These are phyloP conservation scores for Coboldia fuscipes DNA, from an alignment of 1,140 invertebrate genomes.

Conservation along the genomic window DNA sequence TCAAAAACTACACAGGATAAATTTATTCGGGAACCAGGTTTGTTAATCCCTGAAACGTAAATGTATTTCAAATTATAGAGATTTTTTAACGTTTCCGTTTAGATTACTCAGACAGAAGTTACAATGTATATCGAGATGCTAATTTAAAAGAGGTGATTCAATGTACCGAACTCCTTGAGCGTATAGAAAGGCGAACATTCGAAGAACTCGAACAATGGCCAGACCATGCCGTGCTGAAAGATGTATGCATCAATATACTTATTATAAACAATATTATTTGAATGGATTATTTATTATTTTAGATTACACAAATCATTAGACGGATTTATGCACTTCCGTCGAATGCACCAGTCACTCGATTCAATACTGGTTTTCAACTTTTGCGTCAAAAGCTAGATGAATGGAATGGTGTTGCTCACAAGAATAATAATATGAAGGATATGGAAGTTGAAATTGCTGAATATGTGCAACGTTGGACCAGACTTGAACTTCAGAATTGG, in stretches of 20 bases:
- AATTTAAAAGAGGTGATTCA: constrained; percentile 56
- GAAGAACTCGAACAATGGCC: constrained; percentile 66
- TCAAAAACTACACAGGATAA: too few relatives aligned
- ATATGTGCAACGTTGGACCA: constrained; percentile 77
- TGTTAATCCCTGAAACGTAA: too few relatives aligned
- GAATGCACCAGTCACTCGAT: constrained; percentile 63
- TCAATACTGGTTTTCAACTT: constrained; percentile 76
- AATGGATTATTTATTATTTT: constrained; percentile 5
- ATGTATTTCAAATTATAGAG: constrained; percentile 22
- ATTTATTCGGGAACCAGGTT: too few relatives aligned
- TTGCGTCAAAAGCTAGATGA: constrained; percentile 63
- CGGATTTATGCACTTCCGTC: constrained; percentile 61
- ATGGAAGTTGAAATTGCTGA: constrained; percentile 47
- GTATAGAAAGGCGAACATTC: constrained; percentile 35
- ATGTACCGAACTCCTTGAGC: constrained; percentile 42
- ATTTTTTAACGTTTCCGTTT: too few relatives aligned
- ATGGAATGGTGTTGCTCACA: constrained; percentile 83
- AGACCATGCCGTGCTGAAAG: constrained; percentile 58
- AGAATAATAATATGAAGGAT: constrained; percentile 55
- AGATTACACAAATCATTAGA: constrained; percentile 44
- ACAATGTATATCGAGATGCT: constrained; percentile 78
- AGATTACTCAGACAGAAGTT: too few relatives aligned
- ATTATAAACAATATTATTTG: neutral
- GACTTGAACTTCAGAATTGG: constrained; percentile 75
- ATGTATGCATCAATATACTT: neutral